These are phyloP conservation scores for Idaea biselata DNA, from an alignment of 2,888 invertebrate species.

Conservation along the genomic window DNA sequence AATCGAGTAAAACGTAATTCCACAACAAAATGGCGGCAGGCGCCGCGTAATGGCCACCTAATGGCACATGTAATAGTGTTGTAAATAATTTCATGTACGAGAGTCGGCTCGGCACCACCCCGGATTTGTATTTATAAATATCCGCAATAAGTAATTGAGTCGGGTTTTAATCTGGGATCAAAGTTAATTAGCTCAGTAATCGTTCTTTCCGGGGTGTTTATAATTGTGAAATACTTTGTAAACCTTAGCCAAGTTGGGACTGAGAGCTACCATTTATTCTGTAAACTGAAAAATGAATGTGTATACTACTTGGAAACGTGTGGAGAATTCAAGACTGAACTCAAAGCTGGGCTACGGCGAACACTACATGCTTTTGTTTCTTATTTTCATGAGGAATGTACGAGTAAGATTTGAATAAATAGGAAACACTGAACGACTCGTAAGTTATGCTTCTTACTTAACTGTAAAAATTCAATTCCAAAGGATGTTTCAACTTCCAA, in stretches of 20 bases:
- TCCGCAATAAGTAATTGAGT: constrained; percentile 12
- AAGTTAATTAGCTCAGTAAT: constrained; percentile 25
- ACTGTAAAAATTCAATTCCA: not conserved
- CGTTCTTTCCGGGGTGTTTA: constrained; percentile 13
- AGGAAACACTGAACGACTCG: not conserved
- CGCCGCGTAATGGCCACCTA: constrained; percentile 49
- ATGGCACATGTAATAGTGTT: constrained; percentile 59
- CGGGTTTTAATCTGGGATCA: constrained; percentile 18
- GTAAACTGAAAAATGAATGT: not conserved
- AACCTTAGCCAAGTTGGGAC: constrained; percentile 3
- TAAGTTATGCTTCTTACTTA: not conserved
- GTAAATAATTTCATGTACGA: constrained; percentile 46
- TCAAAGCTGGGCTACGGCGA: not conserved
- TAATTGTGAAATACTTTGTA: constrained; percentile 23
- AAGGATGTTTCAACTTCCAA: not conserved
- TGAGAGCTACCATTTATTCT: not conserved
- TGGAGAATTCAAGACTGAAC: not conserved
- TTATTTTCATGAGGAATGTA: not conserved
- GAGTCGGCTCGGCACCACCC: constrained; percentile 12
- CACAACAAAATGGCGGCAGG: constrained; percentile 51
- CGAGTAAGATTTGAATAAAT: not conserved
- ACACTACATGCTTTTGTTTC: not conserved
- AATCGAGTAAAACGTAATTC: constrained; percentile 57
- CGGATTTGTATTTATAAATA: constrained; percentile 23
- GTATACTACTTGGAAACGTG: not conserved